phyloP scores from a whole-genome alignment of 2,113 vertebrate genomes.

The Edolisoma coerulescens region DNA sequence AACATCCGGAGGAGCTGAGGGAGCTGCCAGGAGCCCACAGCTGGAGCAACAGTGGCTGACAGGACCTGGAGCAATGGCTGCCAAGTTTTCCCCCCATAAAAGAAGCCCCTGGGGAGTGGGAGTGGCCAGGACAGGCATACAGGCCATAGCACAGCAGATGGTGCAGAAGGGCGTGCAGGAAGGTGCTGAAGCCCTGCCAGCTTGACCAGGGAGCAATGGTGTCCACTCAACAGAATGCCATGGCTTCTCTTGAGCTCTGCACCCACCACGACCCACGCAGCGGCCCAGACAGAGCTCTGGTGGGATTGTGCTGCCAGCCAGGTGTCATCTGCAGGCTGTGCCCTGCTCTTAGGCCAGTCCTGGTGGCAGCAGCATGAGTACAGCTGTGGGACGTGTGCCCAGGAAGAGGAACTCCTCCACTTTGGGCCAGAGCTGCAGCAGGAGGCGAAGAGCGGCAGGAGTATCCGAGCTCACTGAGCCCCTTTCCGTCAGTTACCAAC shows the following conservation, averaged over 20 bases:
- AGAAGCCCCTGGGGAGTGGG: background rate
- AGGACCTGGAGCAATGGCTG: background rate
- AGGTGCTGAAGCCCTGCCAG: background rate
- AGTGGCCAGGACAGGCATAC: background rate
- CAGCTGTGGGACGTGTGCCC: background rate
- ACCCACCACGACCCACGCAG: background rate
- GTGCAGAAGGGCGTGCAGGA: background rate
- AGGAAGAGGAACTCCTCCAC: background rate
- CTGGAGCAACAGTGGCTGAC: background rate
- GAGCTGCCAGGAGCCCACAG: background rate
- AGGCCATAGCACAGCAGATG: background rate
- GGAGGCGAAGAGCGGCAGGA: background rate
- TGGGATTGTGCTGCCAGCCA: background rate
- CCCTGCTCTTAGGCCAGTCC: background rate
- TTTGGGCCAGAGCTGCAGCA: background rate
- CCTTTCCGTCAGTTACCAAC: background rate
- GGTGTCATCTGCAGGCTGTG: background rate
- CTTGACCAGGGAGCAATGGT: background rate
- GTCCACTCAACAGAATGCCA: background rate
- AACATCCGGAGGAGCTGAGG: background rate
- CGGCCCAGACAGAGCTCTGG: background rate
- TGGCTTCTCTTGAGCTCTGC: background rate
- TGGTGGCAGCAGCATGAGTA: background rate
- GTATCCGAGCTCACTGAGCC: background rate
- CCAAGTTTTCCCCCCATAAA: background rate